phyloP scores from a whole-genome alignment of 1,140 invertebrate genomes.

The Sogatella furcifera region DNA sequence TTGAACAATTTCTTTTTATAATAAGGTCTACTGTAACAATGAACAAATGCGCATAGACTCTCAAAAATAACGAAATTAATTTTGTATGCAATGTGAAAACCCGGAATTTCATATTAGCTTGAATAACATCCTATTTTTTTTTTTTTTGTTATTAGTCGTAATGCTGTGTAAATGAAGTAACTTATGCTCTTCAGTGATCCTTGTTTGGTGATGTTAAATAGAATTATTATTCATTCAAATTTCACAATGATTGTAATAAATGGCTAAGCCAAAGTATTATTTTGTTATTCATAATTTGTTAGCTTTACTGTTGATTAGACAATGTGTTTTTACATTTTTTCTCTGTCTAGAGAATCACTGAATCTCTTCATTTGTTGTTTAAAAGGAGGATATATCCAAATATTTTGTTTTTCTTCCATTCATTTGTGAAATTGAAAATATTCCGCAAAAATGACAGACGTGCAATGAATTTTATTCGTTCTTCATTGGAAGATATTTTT shows the following conservation, averaged over 20 bases:
- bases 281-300: conserved; percentile 9
- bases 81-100: too few relatives aligned
- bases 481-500: neutral
- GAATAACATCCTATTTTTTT: neutral
- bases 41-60: too few relatives aligned
- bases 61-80: too few relatives aligned
- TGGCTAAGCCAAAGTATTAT: conserved; percentile 14
- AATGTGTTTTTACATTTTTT: conserved; percentile 5
- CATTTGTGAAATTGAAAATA: conserved; percentile 1
- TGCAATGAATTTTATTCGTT: conserved; percentile 14
- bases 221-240: conserved; percentile 2
- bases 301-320: conserved; percentile 5
- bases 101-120: too few relatives aligned
- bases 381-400: neutral
- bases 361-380: neutral
- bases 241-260: conserved; percentile 2
- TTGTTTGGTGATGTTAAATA: conserved; percentile 1
- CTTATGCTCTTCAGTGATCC: neutral
- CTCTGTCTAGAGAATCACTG: neutral
- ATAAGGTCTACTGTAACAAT: too few relatives aligned
- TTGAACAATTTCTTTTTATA: too few relatives aligned
- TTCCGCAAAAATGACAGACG: neutral
- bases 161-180: neutral
- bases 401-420: conserved; percentile 5
- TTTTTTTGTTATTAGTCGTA: neutral